Conservation (phyloP, 2,888 invertebrate species). For the Drosophila rubida region DNA sequence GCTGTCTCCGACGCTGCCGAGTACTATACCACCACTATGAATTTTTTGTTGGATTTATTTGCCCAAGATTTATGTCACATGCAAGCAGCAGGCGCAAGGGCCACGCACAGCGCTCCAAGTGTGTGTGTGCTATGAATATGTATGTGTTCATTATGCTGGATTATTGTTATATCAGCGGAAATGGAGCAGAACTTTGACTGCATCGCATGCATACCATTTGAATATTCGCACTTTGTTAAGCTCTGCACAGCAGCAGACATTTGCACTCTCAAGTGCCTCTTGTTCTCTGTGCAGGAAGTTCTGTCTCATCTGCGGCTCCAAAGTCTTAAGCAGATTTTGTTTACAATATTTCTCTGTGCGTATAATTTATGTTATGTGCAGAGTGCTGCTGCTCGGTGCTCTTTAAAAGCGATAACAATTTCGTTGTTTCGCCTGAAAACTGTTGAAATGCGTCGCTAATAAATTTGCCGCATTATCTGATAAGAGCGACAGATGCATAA, state of each 20-base stretch:
- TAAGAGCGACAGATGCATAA: constrained; percentile 25
- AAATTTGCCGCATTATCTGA: constrained; percentile 25
- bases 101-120: constrained; percentile 23
- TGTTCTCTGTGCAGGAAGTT: neutral
- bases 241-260: constrained; percentile 2
- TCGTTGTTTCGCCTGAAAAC: neutral
- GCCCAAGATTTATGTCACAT: constrained; percentile 73
- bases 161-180: constrained; percentile 74
- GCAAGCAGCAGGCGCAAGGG: constrained; percentile 45
- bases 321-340: neutral
- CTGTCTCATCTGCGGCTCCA: neutral
- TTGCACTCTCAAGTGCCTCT: constrained; percentile 9
- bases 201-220: constrained; percentile 64
- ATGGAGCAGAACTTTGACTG: constrained; percentile 69
- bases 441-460: constrained; percentile 19
- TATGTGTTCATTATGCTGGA: constrained; percentile 73
- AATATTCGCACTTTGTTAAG: constrained; percentile 52
- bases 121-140: constrained; percentile 70
- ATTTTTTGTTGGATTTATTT: constrained; percentile 61
- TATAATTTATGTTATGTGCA: neutral
- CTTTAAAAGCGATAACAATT: constrained; percentile 11
- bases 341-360: neutral
- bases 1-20: constrained; percentile 50
- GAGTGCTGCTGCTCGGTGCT: neutral
- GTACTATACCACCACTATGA: constrained; percentile 33